These are phyloP conservation scores for Plotosus lineatus DNA, from an alignment of 2,113 vertebrate genomes.

Conservation along the genomic window DNA sequence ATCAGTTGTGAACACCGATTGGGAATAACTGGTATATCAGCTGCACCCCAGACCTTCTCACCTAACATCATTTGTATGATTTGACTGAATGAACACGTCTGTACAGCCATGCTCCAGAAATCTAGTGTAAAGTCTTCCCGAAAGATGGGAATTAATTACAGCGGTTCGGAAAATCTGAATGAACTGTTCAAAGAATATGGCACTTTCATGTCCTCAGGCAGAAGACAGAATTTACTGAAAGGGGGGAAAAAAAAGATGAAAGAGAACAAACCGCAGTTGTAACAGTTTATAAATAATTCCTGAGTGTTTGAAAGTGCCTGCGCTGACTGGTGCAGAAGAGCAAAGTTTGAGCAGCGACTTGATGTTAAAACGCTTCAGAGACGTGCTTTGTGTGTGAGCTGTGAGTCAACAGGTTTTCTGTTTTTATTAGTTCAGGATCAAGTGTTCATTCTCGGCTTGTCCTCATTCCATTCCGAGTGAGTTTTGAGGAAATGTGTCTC, in stretches of 20 bases:
- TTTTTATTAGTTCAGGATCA: background rate
- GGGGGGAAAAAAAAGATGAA: background rate
- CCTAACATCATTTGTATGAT: background rate
- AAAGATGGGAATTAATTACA: background rate
- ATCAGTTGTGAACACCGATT: background rate
- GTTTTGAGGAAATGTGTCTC: no score
- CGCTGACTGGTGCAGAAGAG: background rate
- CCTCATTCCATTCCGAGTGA: no score
- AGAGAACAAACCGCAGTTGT: background rate
- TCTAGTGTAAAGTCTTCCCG: background rate
- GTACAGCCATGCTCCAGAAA: background rate
- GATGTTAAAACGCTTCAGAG: background rate
- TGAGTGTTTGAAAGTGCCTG: background rate
- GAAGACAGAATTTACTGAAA: background rate
- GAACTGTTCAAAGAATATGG: background rate
- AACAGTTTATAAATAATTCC: background rate
- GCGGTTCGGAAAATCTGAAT: background rate
- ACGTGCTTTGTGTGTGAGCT: background rate
- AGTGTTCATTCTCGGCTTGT: constrained; percentile 4
- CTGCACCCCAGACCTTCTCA: no score
- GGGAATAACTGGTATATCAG: background rate
- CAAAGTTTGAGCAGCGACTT: background rate
- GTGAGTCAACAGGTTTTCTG: background rate
- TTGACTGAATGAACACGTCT: background rate
- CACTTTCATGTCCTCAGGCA: background rate